Conservation (phyloP, 2,797 vertebrate species). For the Sebastes umbrosus region DNA sequence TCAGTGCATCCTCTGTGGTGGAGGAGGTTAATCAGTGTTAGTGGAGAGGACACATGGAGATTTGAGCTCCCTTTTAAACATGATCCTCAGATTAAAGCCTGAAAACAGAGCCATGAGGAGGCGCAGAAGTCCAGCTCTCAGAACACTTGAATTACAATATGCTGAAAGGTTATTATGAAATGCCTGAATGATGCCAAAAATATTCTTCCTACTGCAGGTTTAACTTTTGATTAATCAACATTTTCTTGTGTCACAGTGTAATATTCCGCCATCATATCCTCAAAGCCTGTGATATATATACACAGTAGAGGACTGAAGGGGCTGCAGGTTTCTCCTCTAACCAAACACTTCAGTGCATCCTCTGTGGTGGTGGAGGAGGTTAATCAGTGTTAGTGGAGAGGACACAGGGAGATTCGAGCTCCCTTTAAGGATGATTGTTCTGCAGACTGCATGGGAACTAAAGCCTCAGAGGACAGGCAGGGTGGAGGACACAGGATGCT, state of each 20-base stretch:
- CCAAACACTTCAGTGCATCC: background rate
- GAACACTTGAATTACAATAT: background rate
- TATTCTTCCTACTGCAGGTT: background rate
- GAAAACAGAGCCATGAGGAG: too few relatives aligned
- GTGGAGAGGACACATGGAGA: slow-evolving; percentile 13
- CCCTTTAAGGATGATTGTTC: background rate
- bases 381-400: slow-evolving; percentile 15
- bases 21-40: slow-evolving; percentile 3
- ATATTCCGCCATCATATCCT: background rate
- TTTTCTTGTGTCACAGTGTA: background rate
- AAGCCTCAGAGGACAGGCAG: slow-evolving; percentile 1
- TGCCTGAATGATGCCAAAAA: too few relatives aligned
- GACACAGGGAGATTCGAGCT: slow-evolving; percentile 13
- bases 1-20: background rate
- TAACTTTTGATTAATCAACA: background rate
- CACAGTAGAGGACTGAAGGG: background rate
- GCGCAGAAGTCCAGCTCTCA: too few relatives aligned
- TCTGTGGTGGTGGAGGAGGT: background rate
- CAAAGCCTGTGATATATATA: too few relatives aligned
- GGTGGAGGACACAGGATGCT: slow-evolving; percentile 67
- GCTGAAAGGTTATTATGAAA: too few relatives aligned
- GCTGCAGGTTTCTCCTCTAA: background rate
- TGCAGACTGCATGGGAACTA: background rate
- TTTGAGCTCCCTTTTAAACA: slow-evolving; percentile 8
- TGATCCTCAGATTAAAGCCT: background rate